Base-by-base conservation (phyloP, 2,797 vertebrate genomes). In the Eulemur rubriventer region DNA sequence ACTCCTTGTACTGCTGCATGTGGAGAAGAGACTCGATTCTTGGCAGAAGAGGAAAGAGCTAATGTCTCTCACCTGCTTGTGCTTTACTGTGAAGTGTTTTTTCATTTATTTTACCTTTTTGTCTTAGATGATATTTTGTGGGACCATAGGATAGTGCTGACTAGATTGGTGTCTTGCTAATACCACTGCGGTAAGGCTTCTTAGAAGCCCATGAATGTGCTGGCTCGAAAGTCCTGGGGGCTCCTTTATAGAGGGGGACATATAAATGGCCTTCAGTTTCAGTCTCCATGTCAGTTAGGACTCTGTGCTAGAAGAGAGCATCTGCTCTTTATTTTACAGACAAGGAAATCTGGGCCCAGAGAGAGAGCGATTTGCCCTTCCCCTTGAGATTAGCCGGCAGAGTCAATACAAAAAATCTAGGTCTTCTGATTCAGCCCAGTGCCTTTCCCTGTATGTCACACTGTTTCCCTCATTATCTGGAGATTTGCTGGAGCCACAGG, bases 251-350 rank as follows among this genome's bases (percentile, higher is more conserved):
- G 38, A 50, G 30, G 33, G 69, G 89, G 35, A 11, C 57, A 14
- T n/a, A 17, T 13, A 76, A 72, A 78, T n/a, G 76, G 50, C 67
- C 76, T 22, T 18, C 35, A 16, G 43, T 89, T 95, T 87, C 43
- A 1, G 75, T 94, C 87, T 94, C 65, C 63, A 8, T 6, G 50
- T 92, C 85, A 61, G 52, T 92, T 57, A 55, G 85, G 89, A 84
- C 92, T 80, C 86, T 80, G 81, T 48, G 69, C 67, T 86, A n/a
- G 70, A 46, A 78, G 63, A 91, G 24, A 63, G 38, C 96, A 95
- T 95, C 96, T 94, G 95, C 38, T 95, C 57, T 91, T 75, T 91
- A 89, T 96, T 97, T 97, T 89, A 91, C 86, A 95, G 97, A 87
- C 84, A 96, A 97, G 94, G 89, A 96, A 38, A 43, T 96, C 95